Conservation (phyloP, 2,888 invertebrate genomes). For the Hemicrepidius hirtus region DNA sequence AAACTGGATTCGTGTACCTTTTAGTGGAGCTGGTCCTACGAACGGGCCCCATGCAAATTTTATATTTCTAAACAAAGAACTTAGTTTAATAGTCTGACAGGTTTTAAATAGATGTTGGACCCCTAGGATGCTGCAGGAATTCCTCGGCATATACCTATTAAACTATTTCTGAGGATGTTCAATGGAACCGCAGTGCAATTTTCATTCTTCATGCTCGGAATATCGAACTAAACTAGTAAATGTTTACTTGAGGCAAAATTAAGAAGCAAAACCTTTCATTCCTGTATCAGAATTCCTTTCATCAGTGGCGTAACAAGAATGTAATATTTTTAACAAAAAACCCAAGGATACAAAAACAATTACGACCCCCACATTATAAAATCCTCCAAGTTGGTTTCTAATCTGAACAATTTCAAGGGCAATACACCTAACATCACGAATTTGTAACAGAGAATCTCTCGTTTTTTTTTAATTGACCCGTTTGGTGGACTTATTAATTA, state of each 20-base stretch:
- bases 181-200: slow-evolving; percentile 16
- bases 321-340: no score
- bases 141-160: slow-evolving; percentile 40
- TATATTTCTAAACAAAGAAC: slow-evolving; percentile 56
- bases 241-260: not conserved
- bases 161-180: slow-evolving; percentile 13
- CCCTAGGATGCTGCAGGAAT: slow-evolving; percentile 48
- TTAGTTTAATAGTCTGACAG: slow-evolving; percentile 54
- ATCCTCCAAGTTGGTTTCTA: no score
- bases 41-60: slow-evolving; percentile 53
- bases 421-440: slow-evolving; percentile 11
- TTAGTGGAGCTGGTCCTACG: slow-evolving; percentile 44
- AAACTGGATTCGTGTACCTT: slow-evolving; percentile 58
- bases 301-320: not conserved
- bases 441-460: slow-evolving; percentile 1
- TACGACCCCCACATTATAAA: no score
- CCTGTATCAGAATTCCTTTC: slow-evolving; percentile 1
- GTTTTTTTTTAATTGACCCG: slow-evolving; percentile 10
- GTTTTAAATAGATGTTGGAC: slow-evolving; percentile 53
- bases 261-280: not conserved
- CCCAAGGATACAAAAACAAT: no score
- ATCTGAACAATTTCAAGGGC: not conserved
- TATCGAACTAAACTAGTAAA: slow-evolving; percentile 17
- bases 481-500: slow-evolving; percentile 37
- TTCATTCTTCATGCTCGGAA: slow-evolving; percentile 19